phyloP scores from a whole-genome alignment of 2,797 vertebrate species.

The Lepilemur ruficaudatus region DNA sequence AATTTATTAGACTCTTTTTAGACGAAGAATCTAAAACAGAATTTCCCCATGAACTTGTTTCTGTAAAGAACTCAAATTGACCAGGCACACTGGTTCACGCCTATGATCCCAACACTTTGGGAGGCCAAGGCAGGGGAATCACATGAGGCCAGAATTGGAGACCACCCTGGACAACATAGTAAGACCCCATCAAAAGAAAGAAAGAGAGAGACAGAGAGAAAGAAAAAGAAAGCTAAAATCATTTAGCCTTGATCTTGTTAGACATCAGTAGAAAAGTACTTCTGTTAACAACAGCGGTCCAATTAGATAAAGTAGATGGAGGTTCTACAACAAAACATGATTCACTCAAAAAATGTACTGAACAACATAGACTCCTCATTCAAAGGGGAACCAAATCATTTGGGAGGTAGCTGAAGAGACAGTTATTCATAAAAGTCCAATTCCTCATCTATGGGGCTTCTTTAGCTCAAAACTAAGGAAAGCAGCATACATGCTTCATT shows the following conservation, averaged over 20 bases:
- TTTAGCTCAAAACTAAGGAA: neutral
- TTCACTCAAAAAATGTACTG: constrained; percentile 30
- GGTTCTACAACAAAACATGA: constrained; percentile 41
- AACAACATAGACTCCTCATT: constrained; percentile 15
- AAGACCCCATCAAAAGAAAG: neutral
- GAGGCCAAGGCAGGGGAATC: neutral
- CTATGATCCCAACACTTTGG: neutral
- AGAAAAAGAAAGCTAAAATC: neutral
- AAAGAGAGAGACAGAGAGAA: neutral
- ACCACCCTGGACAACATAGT: neutral
- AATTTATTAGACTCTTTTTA: constrained; percentile 82
- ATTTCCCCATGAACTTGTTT: constrained; percentile 73
- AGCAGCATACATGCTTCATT: neutral
- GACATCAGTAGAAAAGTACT: constrained; percentile 67
- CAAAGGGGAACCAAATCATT: neutral
- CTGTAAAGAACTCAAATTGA: constrained; percentile 42
- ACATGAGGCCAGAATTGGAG: neutral
- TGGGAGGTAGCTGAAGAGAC: neutral
- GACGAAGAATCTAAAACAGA: constrained; percentile 61
- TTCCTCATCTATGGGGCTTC: neutral
- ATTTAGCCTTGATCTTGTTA: constrained; percentile 21
- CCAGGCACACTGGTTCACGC: neutral
- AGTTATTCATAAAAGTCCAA: neutral
- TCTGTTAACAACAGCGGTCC: constrained; percentile 38
- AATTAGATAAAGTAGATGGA: constrained; percentile 34